Percentiles rank a stretch among this genome's conserved stretches.
Evolutionary conservation across 2,797 vertebrate genomes (phyloP).

Genomic region (Galaxias olidus): DNA sequence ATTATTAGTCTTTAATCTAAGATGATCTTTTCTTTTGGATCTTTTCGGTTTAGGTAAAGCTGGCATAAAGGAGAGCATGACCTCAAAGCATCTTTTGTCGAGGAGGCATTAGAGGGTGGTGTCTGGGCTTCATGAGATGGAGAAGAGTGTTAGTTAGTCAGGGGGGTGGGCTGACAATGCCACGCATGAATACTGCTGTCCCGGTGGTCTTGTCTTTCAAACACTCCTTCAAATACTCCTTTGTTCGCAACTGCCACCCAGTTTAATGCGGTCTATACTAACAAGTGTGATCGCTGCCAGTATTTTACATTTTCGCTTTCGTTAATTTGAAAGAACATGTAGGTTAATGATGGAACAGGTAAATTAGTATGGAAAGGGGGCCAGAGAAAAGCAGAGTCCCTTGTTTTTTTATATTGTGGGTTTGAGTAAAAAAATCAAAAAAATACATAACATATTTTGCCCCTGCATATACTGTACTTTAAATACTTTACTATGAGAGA

Average conservation of each 20-base stretch:
- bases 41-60: slow-evolving; percentile 41
- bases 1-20: slow-evolving; percentile 54
- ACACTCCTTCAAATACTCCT: slow-evolving; percentile 29
- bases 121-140: slow-evolving; percentile 64
- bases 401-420: too few species aligned
- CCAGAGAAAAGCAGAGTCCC: too few species aligned
- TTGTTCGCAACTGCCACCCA: slow-evolving; percentile 1
- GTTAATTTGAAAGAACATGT: too few species aligned
- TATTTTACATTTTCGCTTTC: too few species aligned
- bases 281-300: background rate
- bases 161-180: slow-evolving; percentile 60
- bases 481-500: slow-evolving; percentile 45
- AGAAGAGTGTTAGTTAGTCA: slow-evolving; percentile 56
- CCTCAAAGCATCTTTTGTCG: slow-evolving; percentile 76
- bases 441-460: too few species aligned
- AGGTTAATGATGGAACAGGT: too few species aligned
- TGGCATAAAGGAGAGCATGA: slow-evolving; percentile 65
- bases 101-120: slow-evolving; percentile 61
- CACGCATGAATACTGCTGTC: slow-evolving; percentile 53
- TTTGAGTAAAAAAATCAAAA: too few species aligned
- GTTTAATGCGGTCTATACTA: too few species aligned
- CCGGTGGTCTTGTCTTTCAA: slow-evolving; percentile 65
- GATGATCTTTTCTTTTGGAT: slow-evolving; percentile 39
- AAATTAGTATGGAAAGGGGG: too few species aligned
- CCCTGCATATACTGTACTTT: slow-evolving; percentile 18